Percentiles rank a stretch among this genome's conserved stretches.
Conservation (phyloP, 2,113 vertebrate species). For the Notechis scutatus region DNA sequence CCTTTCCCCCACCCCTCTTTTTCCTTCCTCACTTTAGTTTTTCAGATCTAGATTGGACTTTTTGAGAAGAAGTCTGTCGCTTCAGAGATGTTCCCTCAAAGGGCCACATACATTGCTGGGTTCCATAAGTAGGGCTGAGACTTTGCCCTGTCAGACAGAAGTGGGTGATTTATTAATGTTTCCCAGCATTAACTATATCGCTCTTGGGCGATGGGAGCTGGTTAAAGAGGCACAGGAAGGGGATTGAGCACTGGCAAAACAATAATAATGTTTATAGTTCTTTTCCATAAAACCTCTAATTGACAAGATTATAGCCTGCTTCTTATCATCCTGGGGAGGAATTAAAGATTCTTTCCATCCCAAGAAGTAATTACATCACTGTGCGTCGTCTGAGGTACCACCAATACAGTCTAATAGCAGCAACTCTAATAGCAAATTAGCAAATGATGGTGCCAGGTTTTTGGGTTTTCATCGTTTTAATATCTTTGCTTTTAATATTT, state of each 20-base stretch:
- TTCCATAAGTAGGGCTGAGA: background rate
- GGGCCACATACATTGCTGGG: too few species aligned
- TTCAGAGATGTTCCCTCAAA: background rate
- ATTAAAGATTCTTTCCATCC: background rate
- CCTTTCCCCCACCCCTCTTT: background rate
- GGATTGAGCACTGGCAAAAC: slow-evolving; percentile 3
- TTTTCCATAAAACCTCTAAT: slow-evolving; percentile 22
- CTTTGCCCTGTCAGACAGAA: background rate
- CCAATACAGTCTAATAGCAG: background rate
- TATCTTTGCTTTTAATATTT: background rate
- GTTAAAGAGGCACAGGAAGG: slow-evolving; percentile 2
- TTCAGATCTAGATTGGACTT: background rate
- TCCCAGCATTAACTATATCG: background rate
- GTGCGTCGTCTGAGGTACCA: background rate
- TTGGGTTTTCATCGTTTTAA: background rate
- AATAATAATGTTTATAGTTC: slow-evolving; percentile 19
- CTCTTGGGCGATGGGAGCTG: background rate
- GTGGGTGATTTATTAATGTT: slow-evolving; percentile 12
- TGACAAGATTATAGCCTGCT: slow-evolving; percentile 1
- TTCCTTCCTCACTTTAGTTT: background rate
- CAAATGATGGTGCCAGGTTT: background rate
- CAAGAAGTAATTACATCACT: background rate
- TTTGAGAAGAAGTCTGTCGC: background rate
- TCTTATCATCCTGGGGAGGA: background rate
- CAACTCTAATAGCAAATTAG: background rate